phyloP scores from a whole-genome alignment of 37 sponge, comb jelly and placozoan species.

The Halichondria panicea region DNA sequence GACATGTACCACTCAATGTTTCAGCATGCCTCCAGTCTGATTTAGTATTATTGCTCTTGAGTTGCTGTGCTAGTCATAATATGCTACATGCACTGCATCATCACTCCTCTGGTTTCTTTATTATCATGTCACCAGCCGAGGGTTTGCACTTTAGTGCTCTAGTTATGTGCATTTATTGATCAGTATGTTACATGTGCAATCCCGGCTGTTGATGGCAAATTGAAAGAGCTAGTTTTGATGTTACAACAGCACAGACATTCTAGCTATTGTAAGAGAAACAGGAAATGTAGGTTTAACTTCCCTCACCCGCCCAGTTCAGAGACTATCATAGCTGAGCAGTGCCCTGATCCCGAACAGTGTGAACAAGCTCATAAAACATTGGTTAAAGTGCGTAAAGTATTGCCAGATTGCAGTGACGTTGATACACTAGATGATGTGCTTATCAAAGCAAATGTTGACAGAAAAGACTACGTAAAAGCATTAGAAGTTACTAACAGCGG shows the following conservation, averaged over 20 bases:
- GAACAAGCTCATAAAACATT: background rate
- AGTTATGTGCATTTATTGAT: conserved; percentile 35
- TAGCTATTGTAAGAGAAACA: conserved; percentile 17
- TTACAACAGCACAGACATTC: conserved; percentile 15
- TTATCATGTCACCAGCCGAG: no score
- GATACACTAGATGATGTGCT: conserved; percentile 5
- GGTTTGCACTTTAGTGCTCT: no score
- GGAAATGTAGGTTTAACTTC: conserved; percentile 20
- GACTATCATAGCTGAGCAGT: background rate
- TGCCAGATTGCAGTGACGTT: background rate
- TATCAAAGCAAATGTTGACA: background rate
- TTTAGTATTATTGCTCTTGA: no score
- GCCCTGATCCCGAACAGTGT: background rate
- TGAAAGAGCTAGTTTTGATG: conserved; percentile 16
- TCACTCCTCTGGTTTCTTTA: no score
- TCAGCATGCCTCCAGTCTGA: no score
- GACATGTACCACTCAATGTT: no score
- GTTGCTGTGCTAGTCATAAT: no score
- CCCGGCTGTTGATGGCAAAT: conserved; percentile 11
- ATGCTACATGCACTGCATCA: no score
- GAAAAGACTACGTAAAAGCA: background rate
- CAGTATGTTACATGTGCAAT: conserved; percentile 17
- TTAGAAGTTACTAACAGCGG: background rate
- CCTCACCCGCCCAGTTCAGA: conserved; percentile 6
- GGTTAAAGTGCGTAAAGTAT: background rate